These are phyloP conservation scores for Rosalia funebris DNA, from an alignment of 2,888 invertebrate species.

Conservation along the genomic window DNA sequence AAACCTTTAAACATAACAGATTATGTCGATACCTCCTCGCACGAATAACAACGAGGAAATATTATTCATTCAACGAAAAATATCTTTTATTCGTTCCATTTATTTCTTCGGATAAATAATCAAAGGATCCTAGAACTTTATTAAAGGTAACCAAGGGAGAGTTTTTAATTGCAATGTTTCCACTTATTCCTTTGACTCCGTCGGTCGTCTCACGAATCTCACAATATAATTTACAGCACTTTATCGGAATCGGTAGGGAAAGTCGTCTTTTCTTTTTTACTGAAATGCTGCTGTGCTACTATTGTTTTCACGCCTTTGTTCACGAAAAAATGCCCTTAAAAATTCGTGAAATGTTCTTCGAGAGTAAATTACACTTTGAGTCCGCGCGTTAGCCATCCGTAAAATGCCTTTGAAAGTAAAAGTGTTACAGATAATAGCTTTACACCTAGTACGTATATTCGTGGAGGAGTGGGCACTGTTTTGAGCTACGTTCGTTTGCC, in stretches of 20 bases:
- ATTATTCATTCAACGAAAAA: no score
- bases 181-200: conserved; percentile 26
- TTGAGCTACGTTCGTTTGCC: no score
- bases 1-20: no score
- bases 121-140: conserved; percentile 11
- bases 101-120: conserved; percentile 2
- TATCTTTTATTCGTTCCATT: not conserved
- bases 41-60: no score
- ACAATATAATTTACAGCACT: conserved; percentile 35
- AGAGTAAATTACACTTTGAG: conserved; percentile 10
- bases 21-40: no score
- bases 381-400: conserved; percentile 10
- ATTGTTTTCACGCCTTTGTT: conserved; percentile 24
- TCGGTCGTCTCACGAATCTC: conserved; percentile 31
- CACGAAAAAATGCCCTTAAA: conserved; percentile 31
- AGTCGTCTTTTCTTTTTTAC: conserved; percentile 9
- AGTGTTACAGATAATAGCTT: no score
- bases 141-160: conserved; percentile 16
- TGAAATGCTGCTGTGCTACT: conserved; percentile 9
- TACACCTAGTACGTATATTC: no score
- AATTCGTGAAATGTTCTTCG: conserved; percentile 10
- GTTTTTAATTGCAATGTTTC: conserved; percentile 22
- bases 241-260: conserved; percentile 21
- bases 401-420: no score
- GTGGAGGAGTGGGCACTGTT: no score